These are phyloP conservation scores for Crossaster papposus DNA, from an alignment of 53 echinoderm and acorn worm species.

Conservation along the genomic window DNA sequence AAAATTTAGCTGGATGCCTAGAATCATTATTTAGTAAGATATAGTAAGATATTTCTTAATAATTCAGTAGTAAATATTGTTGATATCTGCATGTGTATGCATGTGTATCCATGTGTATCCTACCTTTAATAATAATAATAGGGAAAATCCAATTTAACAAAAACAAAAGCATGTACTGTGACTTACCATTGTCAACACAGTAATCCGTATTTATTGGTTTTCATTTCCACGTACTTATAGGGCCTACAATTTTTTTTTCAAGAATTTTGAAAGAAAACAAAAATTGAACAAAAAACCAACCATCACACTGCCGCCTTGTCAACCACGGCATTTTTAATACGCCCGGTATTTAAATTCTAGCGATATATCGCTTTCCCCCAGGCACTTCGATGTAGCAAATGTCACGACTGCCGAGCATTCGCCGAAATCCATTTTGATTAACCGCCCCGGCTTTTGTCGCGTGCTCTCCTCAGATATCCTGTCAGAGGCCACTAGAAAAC, in stretches of 20 bases:
- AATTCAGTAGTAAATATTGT: no score
- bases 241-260: background rate
- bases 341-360: slow-evolving; percentile 15
- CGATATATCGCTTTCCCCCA: slow-evolving; percentile 7
- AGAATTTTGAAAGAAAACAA: background rate
- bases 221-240: no score
- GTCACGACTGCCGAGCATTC: slow-evolving; percentile 41
- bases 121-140: no score
- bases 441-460: slow-evolving; percentile 2
- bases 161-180: no score
- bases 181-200: no score
- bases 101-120: no score
- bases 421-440: slow-evolving; percentile 56
- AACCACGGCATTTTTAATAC: slow-evolving; percentile 6
- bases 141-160: no score
- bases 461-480: slow-evolving; percentile 21
- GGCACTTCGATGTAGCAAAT: slow-evolving; percentile 52
- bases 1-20: no score
- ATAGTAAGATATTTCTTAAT: no score
- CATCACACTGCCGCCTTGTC: slow-evolving; percentile 34
- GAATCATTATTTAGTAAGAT: no score
- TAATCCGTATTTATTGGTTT: no score
- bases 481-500: slow-evolving; percentile 40
- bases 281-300: background rate
- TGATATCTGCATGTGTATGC: no score